phyloP scores from a whole-genome alignment of 2,888 invertebrate genomes.

The Metallyticus violacea region DNA sequence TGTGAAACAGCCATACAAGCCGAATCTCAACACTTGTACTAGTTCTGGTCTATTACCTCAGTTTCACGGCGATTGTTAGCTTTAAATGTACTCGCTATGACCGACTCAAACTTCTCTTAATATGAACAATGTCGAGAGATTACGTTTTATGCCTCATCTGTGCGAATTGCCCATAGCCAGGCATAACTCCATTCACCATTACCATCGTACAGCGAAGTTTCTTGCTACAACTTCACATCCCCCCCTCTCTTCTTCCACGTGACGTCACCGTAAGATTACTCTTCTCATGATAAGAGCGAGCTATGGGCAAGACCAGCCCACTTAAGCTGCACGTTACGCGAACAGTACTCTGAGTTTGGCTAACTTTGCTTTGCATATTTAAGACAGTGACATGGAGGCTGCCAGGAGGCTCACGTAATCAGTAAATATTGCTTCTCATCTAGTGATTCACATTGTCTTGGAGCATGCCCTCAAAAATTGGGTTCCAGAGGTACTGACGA shows the following conservation, averaged over 20 bases:
- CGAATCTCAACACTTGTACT: too few relatives aligned
- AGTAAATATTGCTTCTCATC: too few relatives aligned
- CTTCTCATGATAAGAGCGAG: background rate
- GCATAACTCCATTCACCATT: background rate
- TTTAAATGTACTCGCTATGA: background rate
- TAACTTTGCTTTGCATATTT: too few relatives aligned
- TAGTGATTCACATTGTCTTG: too few relatives aligned
- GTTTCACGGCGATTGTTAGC: background rate
- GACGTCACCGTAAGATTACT: background rate
- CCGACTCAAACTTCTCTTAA: background rate
- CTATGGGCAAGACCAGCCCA: background rate
- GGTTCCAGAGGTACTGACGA: too few relatives aligned
- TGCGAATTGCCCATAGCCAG: background rate
- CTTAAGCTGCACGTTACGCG: too few relatives aligned
- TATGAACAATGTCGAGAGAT: constrained; percentile 5
- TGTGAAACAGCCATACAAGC: background rate
- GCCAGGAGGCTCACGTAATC: too few relatives aligned
- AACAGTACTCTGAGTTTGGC: too few relatives aligned
- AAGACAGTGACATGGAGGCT: too few relatives aligned
- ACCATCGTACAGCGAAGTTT: too few relatives aligned
- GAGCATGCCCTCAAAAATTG: too few relatives aligned
- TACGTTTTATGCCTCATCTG: background rate
- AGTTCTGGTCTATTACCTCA: background rate
- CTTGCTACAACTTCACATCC: background rate
- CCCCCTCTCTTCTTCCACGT: background rate